A percentile compares a stretch with the other conserved stretches of the same genome.
Evolutionary conservation across 2,888 invertebrate genomes (phyloP).

Genomic region (Diarsia mendica): DNA sequence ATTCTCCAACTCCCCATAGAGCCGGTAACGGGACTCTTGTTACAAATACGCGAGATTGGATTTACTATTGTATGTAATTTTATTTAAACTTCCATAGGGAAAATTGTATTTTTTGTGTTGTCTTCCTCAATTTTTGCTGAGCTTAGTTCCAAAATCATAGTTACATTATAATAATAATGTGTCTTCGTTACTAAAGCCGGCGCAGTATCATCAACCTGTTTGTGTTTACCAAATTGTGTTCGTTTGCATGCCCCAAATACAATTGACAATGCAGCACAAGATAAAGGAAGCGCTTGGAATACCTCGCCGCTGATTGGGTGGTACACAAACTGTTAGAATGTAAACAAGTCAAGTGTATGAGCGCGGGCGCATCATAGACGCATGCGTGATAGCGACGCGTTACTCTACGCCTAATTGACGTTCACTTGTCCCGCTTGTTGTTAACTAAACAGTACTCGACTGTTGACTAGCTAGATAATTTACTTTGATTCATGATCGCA

Average conservation of each 20-base stretch:
- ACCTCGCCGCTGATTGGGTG: slow-evolving; percentile 54
- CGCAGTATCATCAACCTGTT: slow-evolving; percentile 13
- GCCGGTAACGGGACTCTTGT: slow-evolving; percentile 55
- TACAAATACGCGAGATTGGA: slow-evolving; percentile 30
- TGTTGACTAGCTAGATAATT: slow-evolving; percentile 50
- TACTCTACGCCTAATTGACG: slow-evolving; percentile 42
- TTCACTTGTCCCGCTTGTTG: slow-evolving; percentile 38
- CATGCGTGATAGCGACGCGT: slow-evolving; percentile 36
- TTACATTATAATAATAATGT: neutral
- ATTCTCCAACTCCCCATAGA: slow-evolving; percentile 54
- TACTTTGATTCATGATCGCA: slow-evolving; percentile 26
- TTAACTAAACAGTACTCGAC: slow-evolving; percentile 49
- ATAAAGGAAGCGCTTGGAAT: slow-evolving; percentile 61
- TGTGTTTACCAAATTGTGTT: slow-evolving; percentile 28
- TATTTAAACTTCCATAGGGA: slow-evolving; percentile 18
- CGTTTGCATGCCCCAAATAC: slow-evolving; percentile 9
- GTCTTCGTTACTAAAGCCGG: neutral
- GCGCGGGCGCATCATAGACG: slow-evolving; percentile 5
- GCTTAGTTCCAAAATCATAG: neutral
- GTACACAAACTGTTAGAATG: slow-evolving; percentile 34
- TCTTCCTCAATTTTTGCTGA: slow-evolving; percentile 13
- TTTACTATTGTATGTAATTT: slow-evolving; percentile 4
- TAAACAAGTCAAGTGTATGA: slow-evolving; percentile 56
- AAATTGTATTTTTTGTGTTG: neutral
- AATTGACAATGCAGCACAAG: slow-evolving; percentile 17